Conservation (phyloP, 2,797 vertebrate genomes). For the Sardinella longiceps region DNA sequence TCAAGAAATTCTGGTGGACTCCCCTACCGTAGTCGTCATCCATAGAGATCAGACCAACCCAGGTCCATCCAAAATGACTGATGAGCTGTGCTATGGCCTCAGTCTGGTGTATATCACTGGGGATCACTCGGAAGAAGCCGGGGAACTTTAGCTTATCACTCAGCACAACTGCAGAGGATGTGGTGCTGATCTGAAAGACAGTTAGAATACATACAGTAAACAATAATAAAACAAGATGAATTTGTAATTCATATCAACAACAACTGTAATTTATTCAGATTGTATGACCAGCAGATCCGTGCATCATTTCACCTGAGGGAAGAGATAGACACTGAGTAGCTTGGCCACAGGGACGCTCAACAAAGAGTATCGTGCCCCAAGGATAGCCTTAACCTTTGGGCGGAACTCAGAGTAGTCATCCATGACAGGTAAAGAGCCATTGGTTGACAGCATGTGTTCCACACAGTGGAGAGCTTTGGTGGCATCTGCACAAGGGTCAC, state of each 20-base stretch:
- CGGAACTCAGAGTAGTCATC: constrained; percentile 43
- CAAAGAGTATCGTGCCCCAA: constrained; percentile 65
- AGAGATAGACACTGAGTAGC: constrained; percentile 65
- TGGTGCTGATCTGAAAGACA: constrained; percentile 55
- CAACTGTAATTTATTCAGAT: too few relatives aligned
- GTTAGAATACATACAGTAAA: neutral
- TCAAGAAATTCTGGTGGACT: constrained; percentile 71
- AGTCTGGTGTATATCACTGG: constrained; percentile 58
- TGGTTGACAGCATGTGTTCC: constrained; percentile 51
- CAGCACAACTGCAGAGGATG: constrained; percentile 53
- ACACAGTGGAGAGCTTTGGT: constrained; percentile 56
- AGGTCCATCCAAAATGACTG: constrained; percentile 69
- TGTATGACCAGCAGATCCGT: too few relatives aligned
- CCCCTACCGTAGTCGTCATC: constrained; percentile 82
- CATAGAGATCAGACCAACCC: constrained; percentile 80
- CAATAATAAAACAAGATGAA: too few relatives aligned
- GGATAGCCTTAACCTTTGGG: constrained; percentile 61
- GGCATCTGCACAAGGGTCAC: constrained; percentile 59
- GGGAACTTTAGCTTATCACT: constrained; percentile 59
- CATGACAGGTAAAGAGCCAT: constrained; percentile 31
- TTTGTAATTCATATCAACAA: too few relatives aligned
- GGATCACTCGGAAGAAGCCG: constrained; percentile 60
- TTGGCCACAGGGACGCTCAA: constrained; percentile 63
- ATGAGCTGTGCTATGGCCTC: constrained; percentile 52
- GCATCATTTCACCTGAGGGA: constrained; percentile 63